Conservation (phyloP, 1,140 invertebrate genomes). For the Drosophila setifemur region DNA sequence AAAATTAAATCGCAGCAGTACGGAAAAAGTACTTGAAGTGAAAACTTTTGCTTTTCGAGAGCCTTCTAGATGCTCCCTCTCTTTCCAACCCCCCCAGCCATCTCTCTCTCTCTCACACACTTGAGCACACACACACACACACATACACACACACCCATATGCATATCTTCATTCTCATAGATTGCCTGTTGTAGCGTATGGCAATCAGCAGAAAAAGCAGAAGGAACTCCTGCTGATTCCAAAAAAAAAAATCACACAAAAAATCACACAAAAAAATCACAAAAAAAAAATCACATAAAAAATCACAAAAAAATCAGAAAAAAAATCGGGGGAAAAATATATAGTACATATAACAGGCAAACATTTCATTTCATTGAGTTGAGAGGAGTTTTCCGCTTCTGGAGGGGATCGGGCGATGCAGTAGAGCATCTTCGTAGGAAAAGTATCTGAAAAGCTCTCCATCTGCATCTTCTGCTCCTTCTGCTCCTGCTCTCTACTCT, state of each 20-base stretch:
- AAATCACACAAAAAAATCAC: background rate
- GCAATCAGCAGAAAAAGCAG: conserved; percentile 45
- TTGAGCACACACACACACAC: conserved; percentile 39
- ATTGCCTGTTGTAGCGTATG: conserved; percentile 34
- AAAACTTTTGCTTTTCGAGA: conserved; percentile 64
- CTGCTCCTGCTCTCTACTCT: background rate
- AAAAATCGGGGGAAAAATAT: no score
- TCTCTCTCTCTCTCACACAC: background rate
- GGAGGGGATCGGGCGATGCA: no score
- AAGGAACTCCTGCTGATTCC: background rate
- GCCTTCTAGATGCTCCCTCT: conserved; percentile 23
- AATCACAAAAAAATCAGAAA: no score
- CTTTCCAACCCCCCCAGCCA: no score
- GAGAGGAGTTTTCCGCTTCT: background rate
- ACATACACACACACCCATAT: conserved; percentile 17
- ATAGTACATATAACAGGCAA: conserved; percentile 32
- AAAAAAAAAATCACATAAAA: no score
- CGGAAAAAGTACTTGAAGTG: conserved; percentile 62
- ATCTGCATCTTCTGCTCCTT: conserved; percentile 4
- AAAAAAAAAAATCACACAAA: background rate
- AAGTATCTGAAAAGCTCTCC: background rate
- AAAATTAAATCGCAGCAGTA: conserved; percentile 15
- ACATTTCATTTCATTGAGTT: conserved; percentile 34
- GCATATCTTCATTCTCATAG: conserved; percentile 45
- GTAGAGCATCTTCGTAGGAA: no score